Evolutionary conservation across 2,113 vertebrate genomes (phyloP).

Genomic region (Phyllostomus discolor): DNA sequence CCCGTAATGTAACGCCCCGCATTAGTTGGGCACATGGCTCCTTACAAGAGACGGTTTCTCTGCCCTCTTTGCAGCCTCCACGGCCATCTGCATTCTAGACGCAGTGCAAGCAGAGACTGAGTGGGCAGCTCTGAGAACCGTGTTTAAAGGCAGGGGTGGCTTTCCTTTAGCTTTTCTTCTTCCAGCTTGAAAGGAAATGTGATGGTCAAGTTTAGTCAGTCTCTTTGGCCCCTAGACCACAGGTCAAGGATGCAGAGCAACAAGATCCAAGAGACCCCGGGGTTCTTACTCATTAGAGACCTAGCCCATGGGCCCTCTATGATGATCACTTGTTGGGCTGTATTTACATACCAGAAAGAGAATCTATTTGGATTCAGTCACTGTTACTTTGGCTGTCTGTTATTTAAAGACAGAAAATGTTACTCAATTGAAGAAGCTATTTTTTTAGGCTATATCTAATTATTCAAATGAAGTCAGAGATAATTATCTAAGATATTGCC

Average conservation of each 20-base stretch:
- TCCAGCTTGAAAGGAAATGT: neutral
- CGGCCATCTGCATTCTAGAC: neutral
- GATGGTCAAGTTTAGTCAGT: neutral
- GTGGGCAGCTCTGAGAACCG: neutral
- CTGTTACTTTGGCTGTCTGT: neutral
- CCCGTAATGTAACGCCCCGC: accelerated
- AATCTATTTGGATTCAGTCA: neutral
- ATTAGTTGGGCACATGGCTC: neutral
- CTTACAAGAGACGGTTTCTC: neutral
- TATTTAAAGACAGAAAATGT: neutral
- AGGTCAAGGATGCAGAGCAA: neutral
- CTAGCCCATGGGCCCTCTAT: neutral
- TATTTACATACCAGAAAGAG: neutral
- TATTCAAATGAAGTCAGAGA: neutral
- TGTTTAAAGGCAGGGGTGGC: neutral
- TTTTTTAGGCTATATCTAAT: neutral
- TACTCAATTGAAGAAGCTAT: neutral
- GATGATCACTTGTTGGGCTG: neutral
- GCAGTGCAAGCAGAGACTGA: neutral
- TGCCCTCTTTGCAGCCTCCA: neutral
- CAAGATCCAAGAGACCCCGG: neutral
- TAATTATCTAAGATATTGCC: neutral
- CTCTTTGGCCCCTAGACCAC: neutral
- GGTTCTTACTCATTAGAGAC: neutral
- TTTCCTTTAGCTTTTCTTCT: neutral